A percentile compares a stretch with the other conserved stretches of the same genome.
Conservation (phyloP, 1,140 invertebrate species). For the Fopius arisanus region DNA sequence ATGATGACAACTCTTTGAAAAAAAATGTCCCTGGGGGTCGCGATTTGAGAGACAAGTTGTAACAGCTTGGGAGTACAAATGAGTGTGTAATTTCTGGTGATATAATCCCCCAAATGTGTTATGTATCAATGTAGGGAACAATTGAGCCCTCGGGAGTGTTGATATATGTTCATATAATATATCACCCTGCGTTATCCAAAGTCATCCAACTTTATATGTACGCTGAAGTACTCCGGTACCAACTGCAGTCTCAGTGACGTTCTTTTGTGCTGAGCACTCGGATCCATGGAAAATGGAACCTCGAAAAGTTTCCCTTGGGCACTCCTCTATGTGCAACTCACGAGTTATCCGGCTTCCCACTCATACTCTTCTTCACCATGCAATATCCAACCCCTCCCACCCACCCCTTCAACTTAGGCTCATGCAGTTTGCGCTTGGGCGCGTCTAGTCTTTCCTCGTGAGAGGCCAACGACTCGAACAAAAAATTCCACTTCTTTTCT, state of each 20-base stretch:
- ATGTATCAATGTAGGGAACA: background rate
- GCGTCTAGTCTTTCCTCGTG: slow-evolving; percentile 8
- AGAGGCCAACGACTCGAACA: slow-evolving; percentile 10
- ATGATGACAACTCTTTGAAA: no score
- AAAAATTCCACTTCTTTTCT: background rate
- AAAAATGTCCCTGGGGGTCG: no score
- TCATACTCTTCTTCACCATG: background rate
- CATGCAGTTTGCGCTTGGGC: slow-evolving; percentile 5
- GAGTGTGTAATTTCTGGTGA: background rate
- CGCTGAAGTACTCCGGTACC: background rate
- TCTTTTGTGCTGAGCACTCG: slow-evolving; percentile 6
- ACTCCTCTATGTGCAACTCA: background rate
- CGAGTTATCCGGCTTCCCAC: slow-evolving; percentile 13
- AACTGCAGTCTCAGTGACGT: background rate
- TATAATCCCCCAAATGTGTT: background rate
- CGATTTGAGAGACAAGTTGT: no score
- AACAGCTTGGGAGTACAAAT: background rate
- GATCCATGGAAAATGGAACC: slow-evolving; percentile 3
- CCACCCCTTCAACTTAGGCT: slow-evolving; percentile 1
- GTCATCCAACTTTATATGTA: background rate
- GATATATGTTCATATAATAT: background rate
- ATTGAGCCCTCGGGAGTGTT: background rate
- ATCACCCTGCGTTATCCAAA: background rate
- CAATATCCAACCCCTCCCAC: background rate
- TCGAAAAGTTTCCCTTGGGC: slow-evolving; percentile 12